These are phyloP conservation scores for Drosophila greeni DNA, from an alignment of 2,888 invertebrate species.

Conservation along the genomic window DNA sequence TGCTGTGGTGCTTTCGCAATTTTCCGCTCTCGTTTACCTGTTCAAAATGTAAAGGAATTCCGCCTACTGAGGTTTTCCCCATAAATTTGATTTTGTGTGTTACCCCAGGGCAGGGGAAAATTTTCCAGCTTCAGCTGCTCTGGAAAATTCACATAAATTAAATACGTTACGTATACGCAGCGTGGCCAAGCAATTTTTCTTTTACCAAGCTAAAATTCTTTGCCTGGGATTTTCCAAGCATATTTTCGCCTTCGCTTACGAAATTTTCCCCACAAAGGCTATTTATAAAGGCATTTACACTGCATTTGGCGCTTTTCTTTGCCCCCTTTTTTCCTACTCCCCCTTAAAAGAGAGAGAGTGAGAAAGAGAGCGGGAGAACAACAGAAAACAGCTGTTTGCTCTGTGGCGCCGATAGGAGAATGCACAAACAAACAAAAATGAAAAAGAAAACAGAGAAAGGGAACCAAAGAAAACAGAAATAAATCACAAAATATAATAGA, in stretches of 20 bases:
- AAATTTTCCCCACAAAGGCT: constrained; percentile 62
- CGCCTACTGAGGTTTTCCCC: constrained; percentile 4
- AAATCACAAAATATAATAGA: constrained; percentile 30
- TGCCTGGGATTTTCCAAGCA: constrained; percentile 54
- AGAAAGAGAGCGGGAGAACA: constrained; percentile 38
- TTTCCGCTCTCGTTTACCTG: constrained; percentile 15
- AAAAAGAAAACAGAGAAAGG: constrained; percentile 16
- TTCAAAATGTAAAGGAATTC: constrained; percentile 13
- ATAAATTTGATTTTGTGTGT: constrained; percentile 20
- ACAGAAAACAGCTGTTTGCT: constrained; percentile 68
- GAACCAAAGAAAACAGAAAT: constrained; percentile 22
- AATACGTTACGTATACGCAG: constrained; percentile 39
- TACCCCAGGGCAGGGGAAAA: constrained; percentile 1
- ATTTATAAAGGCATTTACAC: constrained; percentile 47
- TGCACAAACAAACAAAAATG: constrained; percentile 35
- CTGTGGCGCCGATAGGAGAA: constrained; percentile 33
- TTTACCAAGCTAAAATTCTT: constrained; percentile 31
- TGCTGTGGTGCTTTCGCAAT: constrained; percentile 3
- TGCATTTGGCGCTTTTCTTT: constrained; percentile 41
- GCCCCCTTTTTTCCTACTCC: background rate
- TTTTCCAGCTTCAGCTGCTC: constrained; percentile 2
- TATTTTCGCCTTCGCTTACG: constrained; percentile 53
- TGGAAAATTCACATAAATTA: constrained; percentile 34
- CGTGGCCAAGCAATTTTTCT: constrained; percentile 5
- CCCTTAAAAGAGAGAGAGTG: constrained; percentile 2